Base-by-base conservation (phyloP, 2,113 vertebrate species). In the Propithecus coquereli region DNA sequence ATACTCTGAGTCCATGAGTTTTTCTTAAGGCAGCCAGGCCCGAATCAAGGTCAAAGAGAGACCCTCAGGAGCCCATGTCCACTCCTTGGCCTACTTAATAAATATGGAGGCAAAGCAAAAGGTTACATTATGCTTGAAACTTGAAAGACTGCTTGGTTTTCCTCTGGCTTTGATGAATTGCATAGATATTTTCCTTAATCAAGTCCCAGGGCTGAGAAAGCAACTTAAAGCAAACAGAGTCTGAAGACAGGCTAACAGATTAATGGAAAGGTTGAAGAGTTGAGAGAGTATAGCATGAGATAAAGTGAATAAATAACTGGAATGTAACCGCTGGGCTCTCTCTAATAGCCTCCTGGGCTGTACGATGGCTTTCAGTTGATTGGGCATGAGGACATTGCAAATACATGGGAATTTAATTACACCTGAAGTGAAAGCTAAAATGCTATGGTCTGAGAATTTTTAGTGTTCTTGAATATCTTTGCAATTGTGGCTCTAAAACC, bases 161-260 rank as follows among this genome's bases (percentile, higher is more conserved):
- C 82, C 68, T 89, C 34, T 65, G 80, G 92, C 95, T 96, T 95
- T 97, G 96, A 93, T 97, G 87, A 97, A 97, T 81, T 85, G 40
- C 85, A 87, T 81, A 91, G 87, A 90, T 93, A 94, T 90, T 97
- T 96, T 93, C 86, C 66, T 96, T 97, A 96, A 88, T 97, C 91
- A 93, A 87, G 50, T 96, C 61, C 88, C 74, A 81, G 87, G 43
- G 65, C 68, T 63, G 65, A 90, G 82, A 92, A 97, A 81, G 87
- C 63, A 85, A 87, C 90, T 68, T 83, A 96, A 77, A 97, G 74
- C 89, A 97, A 96, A 95, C 89, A 91, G 91, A 87, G 66, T 87
- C 80, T 84, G 88, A 94, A 94, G 87, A 87, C 70, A 96, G 74
- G 88, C 93, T 90, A 93, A 95, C 79, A 95, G 91, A 95, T 97